Evolutionary conservation across 2,888 invertebrate species (phyloP).

Genomic region (Bugulina stolonifera): DNA sequence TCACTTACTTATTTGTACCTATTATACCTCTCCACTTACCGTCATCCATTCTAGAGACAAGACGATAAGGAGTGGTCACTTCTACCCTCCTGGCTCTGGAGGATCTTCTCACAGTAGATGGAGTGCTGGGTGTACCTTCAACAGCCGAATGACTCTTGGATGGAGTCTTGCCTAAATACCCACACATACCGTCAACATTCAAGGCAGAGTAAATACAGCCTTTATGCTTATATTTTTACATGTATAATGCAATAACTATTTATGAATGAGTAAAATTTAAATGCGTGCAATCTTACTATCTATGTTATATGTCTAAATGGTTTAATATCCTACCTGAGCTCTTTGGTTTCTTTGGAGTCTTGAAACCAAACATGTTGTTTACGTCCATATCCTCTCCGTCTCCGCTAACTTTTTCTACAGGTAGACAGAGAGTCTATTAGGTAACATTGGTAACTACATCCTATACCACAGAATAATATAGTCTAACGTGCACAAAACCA

Average conservation of each 20-base stretch:
- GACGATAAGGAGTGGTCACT: constrained; percentile 42
- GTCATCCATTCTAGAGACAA: constrained; percentile 29
- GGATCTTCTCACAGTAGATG: neutral
- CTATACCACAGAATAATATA: too few relatives aligned
- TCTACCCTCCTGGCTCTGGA: constrained; percentile 27
- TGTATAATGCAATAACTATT: too few relatives aligned
- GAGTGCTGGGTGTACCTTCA: neutral
- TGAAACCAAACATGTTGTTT: constrained; percentile 42
- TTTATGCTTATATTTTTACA: too few relatives aligned
- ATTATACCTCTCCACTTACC: too few relatives aligned
- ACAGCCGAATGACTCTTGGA: neutral
- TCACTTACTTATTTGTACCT: too few relatives aligned
- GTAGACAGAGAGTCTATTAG: too few relatives aligned
- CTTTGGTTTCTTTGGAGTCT: constrained; percentile 40
- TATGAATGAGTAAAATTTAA: neutral
- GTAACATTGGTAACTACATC: too few relatives aligned
- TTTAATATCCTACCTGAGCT: neutral
- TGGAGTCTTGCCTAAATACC: neutral
- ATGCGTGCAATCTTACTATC: too few relatives aligned
- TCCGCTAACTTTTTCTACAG: neutral
- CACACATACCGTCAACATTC: neutral
- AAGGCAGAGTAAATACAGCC: too few relatives aligned
- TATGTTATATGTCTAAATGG: too few relatives aligned
- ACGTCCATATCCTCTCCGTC: constrained; percentile 33
- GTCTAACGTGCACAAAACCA: too few relatives aligned